Conservation (phyloP, 2,888 invertebrate species). For the Orthosia incerta region DNA sequence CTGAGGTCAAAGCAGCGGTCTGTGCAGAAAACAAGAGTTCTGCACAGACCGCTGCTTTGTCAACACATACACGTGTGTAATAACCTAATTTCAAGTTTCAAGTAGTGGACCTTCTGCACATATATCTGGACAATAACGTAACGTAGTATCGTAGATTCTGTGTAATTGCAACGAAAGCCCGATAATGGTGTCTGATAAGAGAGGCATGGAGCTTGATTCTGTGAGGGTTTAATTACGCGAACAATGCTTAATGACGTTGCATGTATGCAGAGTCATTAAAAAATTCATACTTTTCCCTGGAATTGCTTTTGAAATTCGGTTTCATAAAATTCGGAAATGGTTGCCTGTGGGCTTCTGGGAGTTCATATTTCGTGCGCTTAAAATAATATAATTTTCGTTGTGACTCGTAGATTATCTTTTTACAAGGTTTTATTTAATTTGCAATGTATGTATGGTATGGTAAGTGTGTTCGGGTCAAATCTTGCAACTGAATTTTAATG, state of each 20-base stretch:
- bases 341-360: conserved; percentile 1
- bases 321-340: conserved; percentile 24
- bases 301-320: conserved; percentile 35
- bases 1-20: too few species aligned
- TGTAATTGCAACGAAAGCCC: conserved; percentile 74
- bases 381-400: background rate
- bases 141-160: conserved; percentile 47
- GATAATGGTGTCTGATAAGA: conserved; percentile 65
- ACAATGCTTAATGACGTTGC: conserved; percentile 52
- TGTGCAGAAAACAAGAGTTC: too few species aligned
- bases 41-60: too few species aligned
- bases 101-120: conserved; percentile 35
- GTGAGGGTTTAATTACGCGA: conserved; percentile 51
- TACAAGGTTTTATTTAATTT: too few species aligned
- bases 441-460: too few species aligned
- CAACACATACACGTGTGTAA: too few species aligned
- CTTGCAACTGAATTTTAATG: too few species aligned
- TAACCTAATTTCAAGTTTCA: background rate
- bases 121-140: conserved; percentile 1
- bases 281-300: conserved; percentile 19
- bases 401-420: background rate
- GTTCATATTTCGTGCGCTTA: conserved; percentile 19
- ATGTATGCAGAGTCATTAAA: conserved; percentile 50
- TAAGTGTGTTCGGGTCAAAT: too few species aligned
- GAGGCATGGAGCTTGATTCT: conserved; percentile 43